Percentiles rank a stretch among this genome's conserved stretches.
These are phyloP conservation scores for Dufourea novaeangliae DNA, from an alignment of 1,140 invertebrate genomes.

Conservation along the genomic window DNA sequence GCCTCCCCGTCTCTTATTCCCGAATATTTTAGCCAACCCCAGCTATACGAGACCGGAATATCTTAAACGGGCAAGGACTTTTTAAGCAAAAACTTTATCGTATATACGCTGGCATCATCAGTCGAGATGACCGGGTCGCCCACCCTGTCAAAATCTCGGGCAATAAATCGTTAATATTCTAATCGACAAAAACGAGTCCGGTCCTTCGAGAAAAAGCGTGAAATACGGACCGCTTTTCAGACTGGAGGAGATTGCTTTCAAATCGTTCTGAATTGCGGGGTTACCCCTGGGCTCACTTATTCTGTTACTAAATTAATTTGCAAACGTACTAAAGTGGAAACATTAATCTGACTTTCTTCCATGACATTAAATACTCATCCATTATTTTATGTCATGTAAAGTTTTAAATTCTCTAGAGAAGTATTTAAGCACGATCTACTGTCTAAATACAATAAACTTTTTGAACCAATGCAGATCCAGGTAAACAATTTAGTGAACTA, in stretches of 20 bases:
- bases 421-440: too few relatives aligned
- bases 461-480: too few relatives aligned
- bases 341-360: conserved; percentile 46
- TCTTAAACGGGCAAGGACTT: conserved; percentile 75
- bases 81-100: conserved; percentile 75
- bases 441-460: too few relatives aligned
- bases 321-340: conserved; percentile 46
- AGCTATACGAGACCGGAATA: conserved; percentile 75
- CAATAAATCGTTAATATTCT: conserved; percentile 70
- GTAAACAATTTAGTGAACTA: too few relatives aligned
- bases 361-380: too few relatives aligned
- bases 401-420: too few relatives aligned
- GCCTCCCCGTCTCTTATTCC: conserved; percentile 65
- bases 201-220: conserved; percentile 38
- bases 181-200: conserved; percentile 63
- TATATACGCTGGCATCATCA: conserved; percentile 46
- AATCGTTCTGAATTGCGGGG: conserved; percentile 37
- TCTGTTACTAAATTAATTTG: conserved; percentile 42
- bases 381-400: too few relatives aligned
- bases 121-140: conserved; percentile 40
- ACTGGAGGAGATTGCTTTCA: conserved; percentile 59
- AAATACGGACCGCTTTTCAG: conserved; percentile 62
- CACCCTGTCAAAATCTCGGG: conserved; percentile 40
- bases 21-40: conserved; percentile 70
- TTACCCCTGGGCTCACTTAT: conserved; percentile 25